Base-by-base conservation (phyloP, 2,888 invertebrate species). In the Patella depressa region DNA sequence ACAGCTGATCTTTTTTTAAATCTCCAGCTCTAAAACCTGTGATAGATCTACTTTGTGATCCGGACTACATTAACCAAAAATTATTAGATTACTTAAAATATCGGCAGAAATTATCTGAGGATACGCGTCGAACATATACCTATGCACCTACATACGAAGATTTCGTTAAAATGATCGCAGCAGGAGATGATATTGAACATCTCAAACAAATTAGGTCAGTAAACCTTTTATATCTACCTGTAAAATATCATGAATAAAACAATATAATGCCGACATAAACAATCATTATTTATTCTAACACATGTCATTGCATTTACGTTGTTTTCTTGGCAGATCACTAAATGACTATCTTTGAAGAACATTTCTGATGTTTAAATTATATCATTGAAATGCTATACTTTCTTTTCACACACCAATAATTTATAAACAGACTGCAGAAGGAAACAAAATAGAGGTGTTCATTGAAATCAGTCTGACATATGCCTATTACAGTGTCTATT, bases 91-190 rank as follows among this genome's bases (percentile, higher is more conserved):
- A 96, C 90, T 94, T 97, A 81, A 95, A 96, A 90, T 95, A 95
- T 34, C 95, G 96, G 82, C 94, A 96, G 87, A 88, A 90, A 74
- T 95, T 95, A 34, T 95, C 96, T 91, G 90, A 90, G 71, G 90
- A 90, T 76, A 96, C 96, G 84, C 94, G 95, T 74, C 94, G 95
- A 83, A 96, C 96, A 2, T 96, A 96, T 88, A 96, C 96, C 87
- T 96, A 96, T 90, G 96, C 97, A 0, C 95, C 96, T 82, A 96
- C 96, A 73, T 97, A 96, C 89, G 97, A 97, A 90, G 96, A 97
- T 86, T 96, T 97, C 90, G 94, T 97, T 80, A 94, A 95, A 83
- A 94, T 96, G 88, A 96, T 97, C 77, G 95, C 95, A 85, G 95
- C 94, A 87, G 95, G 95, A 82, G 94, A 94, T 84, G 96, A 96